Base-by-base conservation (phyloP, 1,140 invertebrate genomes). In the Acromyrmex heyeri region DNA sequence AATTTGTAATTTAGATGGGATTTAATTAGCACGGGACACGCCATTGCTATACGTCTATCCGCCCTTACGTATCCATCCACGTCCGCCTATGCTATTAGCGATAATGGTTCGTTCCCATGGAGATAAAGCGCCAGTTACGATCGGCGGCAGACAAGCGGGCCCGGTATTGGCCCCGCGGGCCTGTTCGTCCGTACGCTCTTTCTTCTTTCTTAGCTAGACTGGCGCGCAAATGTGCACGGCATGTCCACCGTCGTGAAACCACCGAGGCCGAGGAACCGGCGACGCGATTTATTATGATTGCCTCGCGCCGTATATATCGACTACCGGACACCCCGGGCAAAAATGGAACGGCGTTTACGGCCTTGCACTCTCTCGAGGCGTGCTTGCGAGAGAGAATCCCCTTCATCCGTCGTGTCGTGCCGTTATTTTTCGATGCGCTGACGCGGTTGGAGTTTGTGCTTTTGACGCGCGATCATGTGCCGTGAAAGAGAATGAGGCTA, bases 101-200 rank as follows among this genome's bases (percentile, higher is more conserved):
- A 88, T 92, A 92, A 91, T 91, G 85, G 85, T 87, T 79, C 89
- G 87, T 91, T 90, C 89, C 86, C 89, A 90, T 91, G 89, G 79
- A 87, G 86, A 89, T 90, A 77, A 76, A 88, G 61, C 65, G 50
- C 62, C 53, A 38, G 72, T 85, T 75, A 85, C 86, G 86, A 85
- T 87, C 81, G 69, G 30, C 77, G 79, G 73, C 27, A 69, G 44
- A 87, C 62, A 73, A 53, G 59, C 57, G 38, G 69, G 24, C 53
- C 67, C 24, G 53, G 55, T 72, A 82, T 44, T 21, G 79, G 76
- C 69, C 69, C 62, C 70, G 67, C 72, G 65, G 75, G 70, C 44
- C 38, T 34, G 6, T 30, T 34, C 69, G 24, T 62, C 48, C 70
- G 14, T 73, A 61, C 27, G 53, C 61, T 69, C 69, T 88, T 85